phyloP scores from a whole-genome alignment of 2,888 invertebrate genomes.

The Dryocosmus kuriphilus region DNA sequence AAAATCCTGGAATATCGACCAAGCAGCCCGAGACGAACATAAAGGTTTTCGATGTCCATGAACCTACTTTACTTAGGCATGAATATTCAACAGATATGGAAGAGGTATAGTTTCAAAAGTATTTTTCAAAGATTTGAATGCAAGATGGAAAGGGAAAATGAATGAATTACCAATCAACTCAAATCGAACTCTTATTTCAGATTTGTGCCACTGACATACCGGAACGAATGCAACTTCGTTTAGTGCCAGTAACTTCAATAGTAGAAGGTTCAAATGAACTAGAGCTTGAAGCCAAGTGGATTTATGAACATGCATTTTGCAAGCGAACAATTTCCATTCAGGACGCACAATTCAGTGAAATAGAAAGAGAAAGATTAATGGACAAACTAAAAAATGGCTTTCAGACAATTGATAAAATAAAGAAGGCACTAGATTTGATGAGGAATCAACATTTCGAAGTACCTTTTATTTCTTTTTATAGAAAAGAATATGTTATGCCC shows the following conservation, averaged over 20 bases:
- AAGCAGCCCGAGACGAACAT: slow-evolving; percentile 85
- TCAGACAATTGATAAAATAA: slow-evolving; percentile 90
- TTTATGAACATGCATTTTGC: slow-evolving; percentile 93
- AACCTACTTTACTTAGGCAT: slow-evolving; percentile 95
- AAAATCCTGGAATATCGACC: slow-evolving; percentile 84
- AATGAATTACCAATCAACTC: background rate
- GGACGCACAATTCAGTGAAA: slow-evolving; percentile 78
- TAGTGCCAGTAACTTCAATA: slow-evolving; percentile 89
- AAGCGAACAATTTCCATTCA: slow-evolving; percentile 89
- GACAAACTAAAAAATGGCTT: slow-evolving; percentile 81
- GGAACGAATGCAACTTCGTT: slow-evolving; percentile 92
- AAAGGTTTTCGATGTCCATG: slow-evolving; percentile 91
- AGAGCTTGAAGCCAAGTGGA: slow-evolving; percentile 97
- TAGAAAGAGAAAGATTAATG: slow-evolving; percentile 34
- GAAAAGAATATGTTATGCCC: slow-evolving; percentile 97
- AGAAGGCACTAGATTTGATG: slow-evolving; percentile 96
- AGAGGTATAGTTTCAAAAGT: slow-evolving; percentile 80
- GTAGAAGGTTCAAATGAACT: slow-evolving; percentile 90
- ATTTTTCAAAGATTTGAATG: background rate
- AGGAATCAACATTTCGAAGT: slow-evolving; percentile 96
- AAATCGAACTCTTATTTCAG: slow-evolving; percentile 68
- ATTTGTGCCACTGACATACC: slow-evolving; percentile 91
- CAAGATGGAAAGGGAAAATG: background rate
- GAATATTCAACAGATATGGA: slow-evolving; percentile 95
- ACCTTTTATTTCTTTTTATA: slow-evolving; percentile 98